A percentile compares a stretch with the other conserved stretches of the same genome.
These are phyloP conservation scores for Dendroctonus ponderosae DNA, from an alignment of 1,140 invertebrate species.

Conservation along the genomic window DNA sequence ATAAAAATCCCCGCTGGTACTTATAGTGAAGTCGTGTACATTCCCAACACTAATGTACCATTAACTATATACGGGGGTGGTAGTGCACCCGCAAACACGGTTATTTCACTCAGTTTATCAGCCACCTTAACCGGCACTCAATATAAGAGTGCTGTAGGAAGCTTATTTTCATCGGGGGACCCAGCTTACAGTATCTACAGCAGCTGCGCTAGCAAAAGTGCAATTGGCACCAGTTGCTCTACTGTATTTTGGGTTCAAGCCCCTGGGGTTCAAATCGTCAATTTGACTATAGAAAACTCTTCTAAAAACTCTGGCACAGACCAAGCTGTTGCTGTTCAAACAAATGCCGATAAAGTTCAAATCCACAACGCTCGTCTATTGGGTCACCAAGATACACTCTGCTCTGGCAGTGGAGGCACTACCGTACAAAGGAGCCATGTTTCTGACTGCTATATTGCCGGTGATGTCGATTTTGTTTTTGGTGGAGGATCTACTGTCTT, in stretches of 20 bases:
- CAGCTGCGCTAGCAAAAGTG: slow-evolving; percentile 7
- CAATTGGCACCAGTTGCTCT: slow-evolving; percentile 21
- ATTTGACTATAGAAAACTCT: slow-evolving; percentile 9
- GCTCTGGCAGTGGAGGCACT: background rate
- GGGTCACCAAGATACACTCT: slow-evolving; percentile 17
- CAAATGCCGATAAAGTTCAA: slow-evolving; percentile 11
- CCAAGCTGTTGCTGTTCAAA: slow-evolving; percentile 16
- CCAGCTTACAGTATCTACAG: slow-evolving; percentile 21
- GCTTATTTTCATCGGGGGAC: slow-evolving; percentile 1
- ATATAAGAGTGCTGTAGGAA: slow-evolving; percentile 3
- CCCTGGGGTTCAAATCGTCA: background rate
- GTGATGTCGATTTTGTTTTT: slow-evolving; percentile 26
- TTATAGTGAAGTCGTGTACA: slow-evolving; percentile 19
- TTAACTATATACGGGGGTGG: slow-evolving; percentile 14
- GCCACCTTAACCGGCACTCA: background rate
- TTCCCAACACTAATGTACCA: slow-evolving; percentile 22
- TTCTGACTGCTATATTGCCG: slow-evolving; percentile 8
- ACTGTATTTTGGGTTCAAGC: slow-evolving; percentile 10
- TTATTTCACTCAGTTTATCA: slow-evolving; percentile 2
- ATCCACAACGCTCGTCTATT: slow-evolving; percentile 8
- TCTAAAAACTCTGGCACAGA: background rate
- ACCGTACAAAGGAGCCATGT: slow-evolving; percentile 3
- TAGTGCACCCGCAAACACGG: slow-evolving; percentile 5
- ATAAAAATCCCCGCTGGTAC: slow-evolving; percentile 19
- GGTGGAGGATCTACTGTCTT: slow-evolving; percentile 10